phyloP scores from a whole-genome alignment of 2,888 invertebrate species.

The Hesperia comma region DNA sequence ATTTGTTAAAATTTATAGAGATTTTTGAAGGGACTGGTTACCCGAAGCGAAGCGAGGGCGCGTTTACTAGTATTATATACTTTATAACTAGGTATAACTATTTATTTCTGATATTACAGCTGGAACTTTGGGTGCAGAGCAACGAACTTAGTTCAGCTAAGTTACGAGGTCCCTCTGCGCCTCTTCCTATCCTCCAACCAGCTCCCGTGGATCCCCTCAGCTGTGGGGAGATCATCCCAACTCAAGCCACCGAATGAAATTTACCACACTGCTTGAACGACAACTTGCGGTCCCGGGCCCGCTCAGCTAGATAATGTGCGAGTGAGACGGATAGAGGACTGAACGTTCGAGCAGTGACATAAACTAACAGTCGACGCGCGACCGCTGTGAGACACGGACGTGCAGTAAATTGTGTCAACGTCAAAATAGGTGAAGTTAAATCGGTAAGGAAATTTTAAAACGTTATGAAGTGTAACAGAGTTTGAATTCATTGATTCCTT shows the following conservation, averaged over 20 bases:
- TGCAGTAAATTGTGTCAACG: slow-evolving; percentile 42
- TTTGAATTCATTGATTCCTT: slow-evolving; percentile 24
- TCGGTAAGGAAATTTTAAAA: slow-evolving; percentile 16
- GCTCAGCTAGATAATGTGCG: slow-evolving; percentile 44
- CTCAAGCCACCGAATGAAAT: slow-evolving; percentile 60
- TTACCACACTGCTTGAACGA: slow-evolving; percentile 61
- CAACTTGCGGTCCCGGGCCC: slow-evolving; percentile 54
- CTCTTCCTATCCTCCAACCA: slow-evolving; percentile 51
- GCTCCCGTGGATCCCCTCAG: slow-evolving; percentile 48
- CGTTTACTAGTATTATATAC: no score
- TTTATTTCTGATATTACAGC: slow-evolving; percentile 56
- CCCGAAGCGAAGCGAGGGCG: no score
- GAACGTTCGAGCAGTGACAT: slow-evolving; percentile 55
- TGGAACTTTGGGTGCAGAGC: slow-evolving; percentile 81
- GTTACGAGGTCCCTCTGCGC: slow-evolving; percentile 59
- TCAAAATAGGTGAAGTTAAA: slow-evolving; percentile 34
- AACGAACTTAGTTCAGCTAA: slow-evolving; percentile 78
- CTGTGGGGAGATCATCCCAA: slow-evolving; percentile 67
- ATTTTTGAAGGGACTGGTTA: no score
- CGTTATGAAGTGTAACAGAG: slow-evolving; percentile 23
- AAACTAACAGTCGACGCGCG: slow-evolving; percentile 45
- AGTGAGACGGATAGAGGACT: slow-evolving; percentile 51
- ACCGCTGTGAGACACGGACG: slow-evolving; percentile 48
- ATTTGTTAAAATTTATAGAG: no score
- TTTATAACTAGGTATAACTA: no score